These are phyloP conservation scores for Pangasius krempfi DNA, from an alignment of 2,797 vertebrate genomes.

Conservation along the genomic window DNA sequence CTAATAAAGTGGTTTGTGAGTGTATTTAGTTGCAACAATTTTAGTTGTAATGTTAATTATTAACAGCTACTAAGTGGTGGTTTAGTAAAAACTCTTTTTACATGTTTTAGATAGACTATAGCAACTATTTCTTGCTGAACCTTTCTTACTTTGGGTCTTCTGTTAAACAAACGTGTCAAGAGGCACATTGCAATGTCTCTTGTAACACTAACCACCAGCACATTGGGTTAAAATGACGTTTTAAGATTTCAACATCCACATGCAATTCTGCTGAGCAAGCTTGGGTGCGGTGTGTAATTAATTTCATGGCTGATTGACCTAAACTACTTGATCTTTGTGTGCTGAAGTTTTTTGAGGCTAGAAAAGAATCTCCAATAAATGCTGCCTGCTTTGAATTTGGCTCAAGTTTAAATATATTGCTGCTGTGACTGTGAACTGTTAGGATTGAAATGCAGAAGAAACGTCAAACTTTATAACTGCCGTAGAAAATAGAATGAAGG, in stretches of 20 bases:
- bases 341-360: constrained; percentile 41
- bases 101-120: background rate
- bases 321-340: constrained; percentile 60
- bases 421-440: background rate
- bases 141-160: constrained; percentile 2
- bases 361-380: constrained; percentile 50
- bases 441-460: constrained; percentile 10
- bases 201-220: constrained; percentile 35
- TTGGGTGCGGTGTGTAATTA: constrained; percentile 63
- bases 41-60: background rate
- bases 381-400: constrained; percentile 19
- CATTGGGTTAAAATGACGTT: constrained; percentile 43
- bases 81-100: background rate
- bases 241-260: constrained; percentile 38
- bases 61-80: background rate
- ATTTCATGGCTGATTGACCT: constrained; percentile 67
- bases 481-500: background rate
- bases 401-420: constrained; percentile 8
- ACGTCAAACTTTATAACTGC: constrained; percentile 19
- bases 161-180: constrained; percentile 35
- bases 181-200: constrained; percentile 34
- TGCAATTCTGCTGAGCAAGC: constrained; percentile 47
- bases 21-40: background rate
- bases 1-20: background rate
- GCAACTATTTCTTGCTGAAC: background rate